These are phyloP conservation scores for Drosophila bunnanda DNA, from an alignment of 2,888 invertebrate genomes.

Conservation along the genomic window DNA sequence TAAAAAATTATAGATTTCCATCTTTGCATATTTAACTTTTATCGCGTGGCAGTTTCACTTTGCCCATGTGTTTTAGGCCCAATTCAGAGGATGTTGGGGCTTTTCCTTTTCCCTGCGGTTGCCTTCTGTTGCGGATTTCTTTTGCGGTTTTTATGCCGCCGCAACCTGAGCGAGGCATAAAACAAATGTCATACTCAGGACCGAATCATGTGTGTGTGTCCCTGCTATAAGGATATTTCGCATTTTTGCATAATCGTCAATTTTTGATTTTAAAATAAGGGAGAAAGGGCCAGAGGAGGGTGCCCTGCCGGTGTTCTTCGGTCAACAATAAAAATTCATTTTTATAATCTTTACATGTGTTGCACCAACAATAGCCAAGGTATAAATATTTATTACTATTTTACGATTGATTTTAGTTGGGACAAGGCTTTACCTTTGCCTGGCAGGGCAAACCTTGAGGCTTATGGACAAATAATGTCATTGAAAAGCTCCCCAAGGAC, in stretches of 20 bases:
- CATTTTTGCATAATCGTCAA: conserved; percentile 79
- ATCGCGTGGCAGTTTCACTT: conserved; percentile 58
- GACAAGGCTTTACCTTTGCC: conserved; percentile 26
- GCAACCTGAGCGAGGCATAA: conserved; percentile 73
- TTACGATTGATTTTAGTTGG: conserved; percentile 74
- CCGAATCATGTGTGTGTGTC: conserved; percentile 54
- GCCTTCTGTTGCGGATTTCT: conserved; percentile 46
- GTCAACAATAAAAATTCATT: conserved; percentile 76
- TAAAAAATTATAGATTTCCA: conserved; percentile 80
- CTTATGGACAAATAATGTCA: conserved; percentile 60
- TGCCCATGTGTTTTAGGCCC: conserved; percentile 65
- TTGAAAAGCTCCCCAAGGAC: conserved; percentile 20
- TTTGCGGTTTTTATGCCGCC: conserved; percentile 63
- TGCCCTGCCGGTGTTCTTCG: conserved; percentile 43
- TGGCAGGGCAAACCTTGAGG: conserved; percentile 5
- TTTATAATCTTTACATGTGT: conserved; percentile 78
- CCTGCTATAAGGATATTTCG: conserved; percentile 67
- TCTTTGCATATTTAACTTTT: conserved; percentile 81
- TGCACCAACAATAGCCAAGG: conserved; percentile 54
- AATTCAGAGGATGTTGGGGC: conserved; percentile 19
- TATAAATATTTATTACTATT: conserved; percentile 78
- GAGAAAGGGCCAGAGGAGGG: neutral
- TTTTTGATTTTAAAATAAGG: conserved; percentile 71
- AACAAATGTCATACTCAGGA: conserved; percentile 77
- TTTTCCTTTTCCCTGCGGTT: neutral